Base-by-base conservation (phyloP, 2,113 vertebrate genomes). In the Labeo catla region DNA sequence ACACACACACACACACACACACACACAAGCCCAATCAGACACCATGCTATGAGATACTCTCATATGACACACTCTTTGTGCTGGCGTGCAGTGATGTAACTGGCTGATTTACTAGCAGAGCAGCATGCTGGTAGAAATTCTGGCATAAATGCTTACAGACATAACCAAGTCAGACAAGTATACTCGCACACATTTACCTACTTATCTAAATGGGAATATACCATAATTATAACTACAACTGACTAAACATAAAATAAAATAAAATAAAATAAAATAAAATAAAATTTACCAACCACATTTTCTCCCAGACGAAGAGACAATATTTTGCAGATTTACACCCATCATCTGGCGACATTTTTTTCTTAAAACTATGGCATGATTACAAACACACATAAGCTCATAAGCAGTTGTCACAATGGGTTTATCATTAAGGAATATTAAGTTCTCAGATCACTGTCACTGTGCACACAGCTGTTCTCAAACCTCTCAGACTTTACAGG, bases 381-480 rank as follows among this genome's bases (percentile, higher is more conserved):
- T 73, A 73, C 9, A 45, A 50, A 72, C 49, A 79, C 72, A 72
- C 68, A 77, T 28, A 28, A 59, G 39, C 50, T 85, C n/a, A 87
- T 63, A 78, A 50, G 19, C 28, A 47, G 28, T 16, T 49, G 61
- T 65, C 54, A 43, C 88, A 83, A 66, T 68, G 36, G 77, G 47
- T 89, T 85, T 36, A 16, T 39, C 92, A 92, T 90, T 84, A 68
- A 81, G 87, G 91, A 90, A 85, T 87, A 89, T 89, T 86, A 84
- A 90, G 90, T 91, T 91, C 88, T 89, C 87, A 76, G 92, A 95
- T 94, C 72, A 61, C 7, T 21, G 84, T 88, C 92, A 87, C 94
- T 95, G 93, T 73, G 87, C 88, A 77, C 92, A 89, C 92, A 94
- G 92, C 92, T 92, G 91, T 89, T 92, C 89, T 92, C 81, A 90